A percentile compares a stretch with the other conserved stretches of the same genome.
Evolutionary conservation across 1,140 invertebrate genomes (phyloP).

Genomic region (Aricia agestis): DNA sequence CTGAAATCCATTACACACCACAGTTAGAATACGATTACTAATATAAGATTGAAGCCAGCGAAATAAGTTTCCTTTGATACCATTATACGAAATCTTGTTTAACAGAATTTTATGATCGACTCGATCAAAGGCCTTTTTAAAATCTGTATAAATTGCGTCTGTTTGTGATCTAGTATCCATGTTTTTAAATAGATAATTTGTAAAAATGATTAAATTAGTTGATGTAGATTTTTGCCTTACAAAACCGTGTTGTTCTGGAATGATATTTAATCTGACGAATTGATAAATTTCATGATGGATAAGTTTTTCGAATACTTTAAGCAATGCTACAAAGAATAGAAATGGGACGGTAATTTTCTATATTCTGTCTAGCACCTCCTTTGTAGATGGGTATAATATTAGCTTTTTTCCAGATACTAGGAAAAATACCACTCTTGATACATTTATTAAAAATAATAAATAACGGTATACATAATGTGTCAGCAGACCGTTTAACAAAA

Average conservation of each 20-base stretch:
- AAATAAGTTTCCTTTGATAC: slow-evolving; percentile 24
- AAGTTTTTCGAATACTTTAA: slow-evolving; percentile 24
- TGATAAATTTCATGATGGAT: slow-evolving; percentile 21
- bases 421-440: not conserved
- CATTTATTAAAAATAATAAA: too few species aligned
- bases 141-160: slow-evolving; percentile 22
- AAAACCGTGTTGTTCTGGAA: slow-evolving; percentile 24
- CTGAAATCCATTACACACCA: slow-evolving; percentile 23
- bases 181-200: too few species aligned
- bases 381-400: slow-evolving; percentile 25
- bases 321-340: slow-evolving; percentile 21
- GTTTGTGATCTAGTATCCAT: too few species aligned
- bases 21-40: slow-evolving; percentile 17
- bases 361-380: slow-evolving; percentile 15
- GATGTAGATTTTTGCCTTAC: slow-evolving; percentile 22
- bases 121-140: slow-evolving; percentile 25
- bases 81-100: slow-evolving; percentile 20
- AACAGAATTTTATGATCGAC: slow-evolving; percentile 22
- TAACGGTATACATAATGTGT: too few species aligned
- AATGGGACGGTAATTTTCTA: slow-evolving; percentile 25
- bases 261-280: not conserved
- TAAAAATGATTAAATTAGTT: slow-evolving; percentile 19
- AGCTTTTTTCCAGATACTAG: slow-evolving; percentile 20
- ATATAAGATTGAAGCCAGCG: slow-evolving; percentile 21
- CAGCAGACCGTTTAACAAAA: too few species aligned